These are phyloP conservation scores for Pelvicachromis taeniatus DNA, from an alignment of 2,113 vertebrate species.

Conservation along the genomic window DNA sequence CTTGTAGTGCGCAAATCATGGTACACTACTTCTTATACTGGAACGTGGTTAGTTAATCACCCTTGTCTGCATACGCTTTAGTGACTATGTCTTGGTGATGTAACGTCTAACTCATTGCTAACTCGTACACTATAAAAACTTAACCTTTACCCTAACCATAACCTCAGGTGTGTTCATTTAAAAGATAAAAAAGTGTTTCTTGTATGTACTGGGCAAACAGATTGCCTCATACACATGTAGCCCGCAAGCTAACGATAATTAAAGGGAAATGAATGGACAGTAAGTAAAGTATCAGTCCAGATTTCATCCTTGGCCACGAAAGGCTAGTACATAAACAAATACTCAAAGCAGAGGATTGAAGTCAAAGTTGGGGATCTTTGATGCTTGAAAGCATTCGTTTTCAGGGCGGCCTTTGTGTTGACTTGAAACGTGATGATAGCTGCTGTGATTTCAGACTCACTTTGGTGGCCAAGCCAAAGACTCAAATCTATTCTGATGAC, in stretches of 20 bases:
- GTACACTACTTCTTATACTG: not conserved
- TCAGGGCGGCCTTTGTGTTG: not conserved
- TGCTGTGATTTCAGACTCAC: not conserved
- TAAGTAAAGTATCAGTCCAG: not conserved
- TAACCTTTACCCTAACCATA: not conserved
- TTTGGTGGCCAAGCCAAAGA: not conserved
- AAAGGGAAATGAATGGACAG: not conserved
- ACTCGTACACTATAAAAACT: not conserved
- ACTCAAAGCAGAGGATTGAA: not conserved
- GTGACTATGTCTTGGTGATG: not conserved
- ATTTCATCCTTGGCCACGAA: not conserved
- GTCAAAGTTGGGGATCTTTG: not conserved
- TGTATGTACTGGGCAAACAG: fast-evolving
- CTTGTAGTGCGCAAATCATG: not conserved
- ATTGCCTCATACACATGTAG: not conserved
- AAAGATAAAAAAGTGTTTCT: not conserved
- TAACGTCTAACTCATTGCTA: not conserved
- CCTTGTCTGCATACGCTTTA: not conserved
- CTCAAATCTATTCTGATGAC: not conserved
- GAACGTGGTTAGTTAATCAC: not conserved
- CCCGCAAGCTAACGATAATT: not conserved
- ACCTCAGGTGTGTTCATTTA: not conserved
- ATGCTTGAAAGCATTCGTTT: not conserved
- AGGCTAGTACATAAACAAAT: not conserved
- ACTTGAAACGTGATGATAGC: not conserved